Conservation (phyloP, 1,140 invertebrate species). For the Luehdorfia chinensis region DNA sequence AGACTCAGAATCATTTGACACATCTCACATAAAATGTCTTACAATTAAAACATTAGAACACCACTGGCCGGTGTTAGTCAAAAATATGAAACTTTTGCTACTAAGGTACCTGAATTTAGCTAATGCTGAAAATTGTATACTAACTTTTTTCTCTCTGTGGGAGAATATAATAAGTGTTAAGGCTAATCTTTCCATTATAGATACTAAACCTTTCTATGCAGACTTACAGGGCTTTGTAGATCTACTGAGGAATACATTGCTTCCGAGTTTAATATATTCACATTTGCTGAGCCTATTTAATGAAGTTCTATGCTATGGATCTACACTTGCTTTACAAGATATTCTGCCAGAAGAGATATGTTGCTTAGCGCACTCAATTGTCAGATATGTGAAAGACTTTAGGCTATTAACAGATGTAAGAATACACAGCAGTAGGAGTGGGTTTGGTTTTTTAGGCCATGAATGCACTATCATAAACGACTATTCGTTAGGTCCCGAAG, state of each 20-base stretch:
- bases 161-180: slow-evolving; percentile 94
- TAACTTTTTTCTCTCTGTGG: slow-evolving; percentile 91
- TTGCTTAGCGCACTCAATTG: slow-evolving; percentile 88
- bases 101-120: slow-evolving; percentile 76
- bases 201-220: slow-evolving; percentile 92
- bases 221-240: slow-evolving; percentile 89
- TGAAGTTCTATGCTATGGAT: slow-evolving; percentile 93
- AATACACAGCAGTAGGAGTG: slow-evolving; percentile 71
- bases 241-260: slow-evolving; percentile 82
- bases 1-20: slow-evolving; percentile 88
- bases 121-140: slow-evolving; percentile 82
- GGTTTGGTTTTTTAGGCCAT: slow-evolving; percentile 77
- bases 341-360: slow-evolving; percentile 91
- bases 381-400: slow-evolving; percentile 90
- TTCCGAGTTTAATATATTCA: slow-evolving; percentile 89
- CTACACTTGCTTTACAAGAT: slow-evolving; percentile 91
- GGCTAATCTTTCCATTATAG: slow-evolving; percentile 91
- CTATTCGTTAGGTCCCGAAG: slow-evolving; percentile 53
- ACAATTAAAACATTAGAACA: slow-evolving; percentile 90
- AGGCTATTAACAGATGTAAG: slow-evolving; percentile 83
- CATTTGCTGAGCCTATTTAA: slow-evolving; percentile 90
- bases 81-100: slow-evolving; percentile 80
- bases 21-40: slow-evolving; percentile 88
- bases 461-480: slow-evolving; percentile 64
- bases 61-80: slow-evolving; percentile 88